Percentiles rank a stretch among this genome's conserved stretches.
These are phyloP conservation scores for Muscicapa striata DNA, from an alignment of 2,797 vertebrate species.

Conservation along the genomic window DNA sequence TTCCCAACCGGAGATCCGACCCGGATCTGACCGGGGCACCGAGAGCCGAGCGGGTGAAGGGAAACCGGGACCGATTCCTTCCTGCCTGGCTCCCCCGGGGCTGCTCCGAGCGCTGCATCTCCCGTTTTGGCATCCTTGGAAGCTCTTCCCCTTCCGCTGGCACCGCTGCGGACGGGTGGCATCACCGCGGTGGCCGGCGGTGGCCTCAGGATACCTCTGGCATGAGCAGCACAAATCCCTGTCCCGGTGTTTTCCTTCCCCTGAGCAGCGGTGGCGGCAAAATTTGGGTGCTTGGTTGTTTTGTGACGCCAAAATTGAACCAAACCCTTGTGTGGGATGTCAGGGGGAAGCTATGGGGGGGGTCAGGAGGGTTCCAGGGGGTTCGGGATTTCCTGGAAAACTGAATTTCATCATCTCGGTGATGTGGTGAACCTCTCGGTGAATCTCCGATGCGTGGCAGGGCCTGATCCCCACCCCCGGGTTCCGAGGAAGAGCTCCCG, in stretches of 20 bases:
- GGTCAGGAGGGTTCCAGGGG: not conserved
- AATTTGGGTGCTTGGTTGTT: not conserved
- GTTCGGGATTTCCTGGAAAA: fast-evolving
- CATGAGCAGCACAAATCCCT: not conserved
- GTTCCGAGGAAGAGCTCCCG: not conserved
- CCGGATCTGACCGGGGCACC: not conserved
- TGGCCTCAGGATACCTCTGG: conserved; percentile 29
- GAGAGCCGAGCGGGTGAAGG: not conserved
- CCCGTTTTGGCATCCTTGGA: not conserved
- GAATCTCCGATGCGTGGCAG: not conserved
- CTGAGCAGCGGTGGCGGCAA: fast-evolving
- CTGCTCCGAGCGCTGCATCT: not conserved
- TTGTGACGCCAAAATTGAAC: not conserved
- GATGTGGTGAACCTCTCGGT: not conserved
- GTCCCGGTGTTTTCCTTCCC: not conserved
- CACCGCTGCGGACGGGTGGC: not conserved
- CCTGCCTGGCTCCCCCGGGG: not conserved
- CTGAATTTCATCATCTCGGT: not conserved
- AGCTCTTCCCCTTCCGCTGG: not conserved
- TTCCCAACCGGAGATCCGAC: not conserved
- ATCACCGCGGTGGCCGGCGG: not conserved
- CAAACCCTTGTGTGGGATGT: fast-evolving
- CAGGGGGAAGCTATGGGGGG: not conserved
- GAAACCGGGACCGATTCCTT: not conserved
- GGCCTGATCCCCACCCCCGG: not conserved